Evolutionary conservation across 2,888 invertebrate species (phyloP), one percentile per base, ranked within the genome.

Genomic region (Rhimphoctona megacephalus): DNA sequence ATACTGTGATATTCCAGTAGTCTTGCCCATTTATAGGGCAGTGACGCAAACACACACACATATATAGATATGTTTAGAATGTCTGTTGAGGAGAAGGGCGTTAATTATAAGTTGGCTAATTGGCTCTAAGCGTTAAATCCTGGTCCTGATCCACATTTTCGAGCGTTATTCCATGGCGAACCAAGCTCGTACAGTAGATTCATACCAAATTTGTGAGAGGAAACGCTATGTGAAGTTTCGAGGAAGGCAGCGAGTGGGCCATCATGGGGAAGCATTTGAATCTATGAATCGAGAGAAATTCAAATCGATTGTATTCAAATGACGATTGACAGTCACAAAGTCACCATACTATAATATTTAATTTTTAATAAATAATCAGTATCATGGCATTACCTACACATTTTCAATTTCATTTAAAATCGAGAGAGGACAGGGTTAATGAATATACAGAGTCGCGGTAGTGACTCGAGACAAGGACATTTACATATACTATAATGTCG

Each of bases 81-180:
- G 57, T 72, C 39, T 11, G 67, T 64, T 82, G 81, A 89, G 85
- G 78, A 72, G 54, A 70, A 57, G 81, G 57, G 88, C 89, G 89
- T 90, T 92, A 92, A 92, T 92, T 92, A 92, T 91, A 92, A 92
- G 92, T 92, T 92, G 85, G 90, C 91, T 92, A 91, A 92, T 92
- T 92, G 92, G 91, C 83, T 84, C 84, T 85, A 86, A 88, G 85
- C 84, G 80, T 77, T 84, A 87, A 88, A 85, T 83, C 87, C 85
- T 39, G 83, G 81, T 78, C 82, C 77, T 30, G 74, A 61, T 69
- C 72, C 77, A 80, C 77, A 73, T 73, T 74, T 83, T 52, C 77
- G 57, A 83, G 81, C 76, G 72, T 77, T 72, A 33, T 39, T 61
- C 81, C 66, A 17, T 78, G 77, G 83, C 54, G 46, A 81, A 67